Evolutionary conservation across 1,140 invertebrate genomes (phyloP), one percentile per base, ranked within the genome.

Genomic region (Chionoecetes opilio): DNA sequence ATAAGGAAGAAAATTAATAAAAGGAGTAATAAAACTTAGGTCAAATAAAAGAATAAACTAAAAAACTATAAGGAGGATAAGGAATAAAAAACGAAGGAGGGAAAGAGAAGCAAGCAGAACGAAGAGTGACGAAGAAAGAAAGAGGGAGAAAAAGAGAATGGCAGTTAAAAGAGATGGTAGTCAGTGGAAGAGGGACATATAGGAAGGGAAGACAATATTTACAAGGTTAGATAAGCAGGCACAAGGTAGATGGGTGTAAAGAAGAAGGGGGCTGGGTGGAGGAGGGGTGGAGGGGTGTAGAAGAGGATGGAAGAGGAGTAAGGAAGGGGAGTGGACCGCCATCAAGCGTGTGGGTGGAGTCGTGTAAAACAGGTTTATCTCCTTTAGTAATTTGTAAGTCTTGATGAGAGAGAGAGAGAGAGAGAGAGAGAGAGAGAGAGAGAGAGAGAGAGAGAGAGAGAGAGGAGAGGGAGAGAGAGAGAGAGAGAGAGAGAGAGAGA

Each of bases 381-480:
- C n/a, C 21, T n/a, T n/a, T n/a, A 2, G 63, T 75, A 75, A 75
- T 75, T 75, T 75, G 63, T 75, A 75, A 75, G 21, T n/a, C 63
- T 75, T 75, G 63, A 75, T 75, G 63, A n/a, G 63, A 75, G 63
- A 75, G 63, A 75, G 63, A 75, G 63, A 75, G 21, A 75, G 63
- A 75, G 63, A 75, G 63, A 75, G 63, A 75, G 63, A 75, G 63
- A 75, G 63, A 75, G 63, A 75, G 63, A 75, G 63, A 75, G 63
- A 75, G 63, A 75, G 63, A 75, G 63, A 75, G 63, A 75, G 63
- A 75, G 63, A 75, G 63, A 75, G 63, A 75, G 63, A 75, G 63
- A 75, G 9, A 75, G 63, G 63, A 75, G 63, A 75, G 9, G n/a
- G 63, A 63, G 53, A 63, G 53, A 63, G 53, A 63, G 53, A 63